phyloP scores from a whole-genome alignment of 2,888 invertebrate species.

The Leptothorax acervorum region DNA sequence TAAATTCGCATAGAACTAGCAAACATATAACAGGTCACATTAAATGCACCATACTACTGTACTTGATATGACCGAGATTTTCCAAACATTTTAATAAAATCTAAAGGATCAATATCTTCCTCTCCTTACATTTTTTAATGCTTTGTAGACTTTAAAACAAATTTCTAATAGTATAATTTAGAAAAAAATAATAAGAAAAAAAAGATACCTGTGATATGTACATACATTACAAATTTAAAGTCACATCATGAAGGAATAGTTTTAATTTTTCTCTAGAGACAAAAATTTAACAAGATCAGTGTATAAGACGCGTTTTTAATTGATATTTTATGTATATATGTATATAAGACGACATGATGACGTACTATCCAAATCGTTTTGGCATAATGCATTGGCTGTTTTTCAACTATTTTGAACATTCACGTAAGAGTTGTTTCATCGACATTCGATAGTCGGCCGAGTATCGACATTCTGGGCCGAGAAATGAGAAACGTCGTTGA shows the following conservation, averaged over 20 bases:
- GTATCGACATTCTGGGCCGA: conserved; percentile 36
- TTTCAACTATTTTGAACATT: conserved; percentile 56
- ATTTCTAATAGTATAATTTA: background rate
- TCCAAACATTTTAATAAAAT: no score
- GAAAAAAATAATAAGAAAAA: background rate
- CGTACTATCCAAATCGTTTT: conserved; percentile 51
- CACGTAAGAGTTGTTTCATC: conserved; percentile 54
- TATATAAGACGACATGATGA: background rate
- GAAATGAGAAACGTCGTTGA: conserved; percentile 33
- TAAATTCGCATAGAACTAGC: background rate
- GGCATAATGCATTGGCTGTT: conserved; percentile 60
- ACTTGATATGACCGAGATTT: background rate
- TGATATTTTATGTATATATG: background rate
- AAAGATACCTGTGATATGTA: background rate
- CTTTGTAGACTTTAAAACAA: background rate
- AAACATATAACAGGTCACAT: background rate
- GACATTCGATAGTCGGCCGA: conserved; percentile 45
- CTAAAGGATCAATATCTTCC: no score
- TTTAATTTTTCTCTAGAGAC: background rate
- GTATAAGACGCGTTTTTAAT: background rate
- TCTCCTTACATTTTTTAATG: background rate
- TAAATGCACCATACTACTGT: background rate
- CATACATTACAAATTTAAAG: background rate
- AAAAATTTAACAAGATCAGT: background rate
- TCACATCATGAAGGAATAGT: background rate